Evolutionary conservation across 1,140 invertebrate species (phyloP), one percentile per base, ranked within the genome.

Genomic region (Plodia interpunctella): DNA sequence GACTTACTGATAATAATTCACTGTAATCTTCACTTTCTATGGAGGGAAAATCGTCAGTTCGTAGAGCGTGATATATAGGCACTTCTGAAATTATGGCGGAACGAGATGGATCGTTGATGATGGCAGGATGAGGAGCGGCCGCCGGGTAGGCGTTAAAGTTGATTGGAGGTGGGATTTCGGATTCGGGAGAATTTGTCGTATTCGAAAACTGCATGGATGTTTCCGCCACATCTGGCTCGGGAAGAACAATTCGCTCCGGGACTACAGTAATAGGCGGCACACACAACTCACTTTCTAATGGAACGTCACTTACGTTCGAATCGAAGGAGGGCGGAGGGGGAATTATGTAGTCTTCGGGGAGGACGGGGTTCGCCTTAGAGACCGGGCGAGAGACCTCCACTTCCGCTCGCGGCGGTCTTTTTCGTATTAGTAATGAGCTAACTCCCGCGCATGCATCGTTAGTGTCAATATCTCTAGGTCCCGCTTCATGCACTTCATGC

Each of bases 271-370:
- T 86, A 56, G 79, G 77, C 55, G 82, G 76, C 17, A 74, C 51
- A 64, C 69, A 71, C 65, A 74, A 59, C 56, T 83, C 76, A 32
- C 68, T 63, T 60, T 75, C 67, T 72, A 78, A 68, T 6, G 70
- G 60, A 70, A 62, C 70, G 60, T 79, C 74, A 84, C 76, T 84
- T 80, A 80, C 82, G 70, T 84, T 75, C 56, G 77, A 75, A 64
- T 80, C 78, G 71, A 88, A 88, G 60, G 80, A 71, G 65, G 83
- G 86, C 72, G 86, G 86, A 68, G 86, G 86, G 59, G 86, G 86
- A 56, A 88, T 88, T 63, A 88, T 88, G 74, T 83, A 72, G 63
- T 88, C 83, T 51, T 81, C 83, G 64, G 82, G 72, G 57, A 77
- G 74, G 21, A 80, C 69, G 49, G 65, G 60, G 66, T 59, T 72